Percentiles rank a stretch among this genome's conserved stretches.
Conservation (phyloP, 2,113 vertebrate genomes). For the Clinocottus analis region DNA sequence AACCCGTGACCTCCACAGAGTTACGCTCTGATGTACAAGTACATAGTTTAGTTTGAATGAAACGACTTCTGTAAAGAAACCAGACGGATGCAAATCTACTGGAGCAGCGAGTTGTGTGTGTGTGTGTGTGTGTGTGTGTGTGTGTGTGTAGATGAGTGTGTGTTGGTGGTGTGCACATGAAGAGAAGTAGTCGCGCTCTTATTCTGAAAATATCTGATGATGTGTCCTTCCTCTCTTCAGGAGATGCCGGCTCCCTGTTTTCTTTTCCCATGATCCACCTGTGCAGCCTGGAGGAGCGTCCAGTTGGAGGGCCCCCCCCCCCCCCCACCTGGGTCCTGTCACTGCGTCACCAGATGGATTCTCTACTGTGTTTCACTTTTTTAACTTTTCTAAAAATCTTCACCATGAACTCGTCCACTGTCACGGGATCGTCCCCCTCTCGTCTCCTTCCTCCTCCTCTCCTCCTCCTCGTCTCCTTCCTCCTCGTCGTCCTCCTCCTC, state of each 20-base stretch:
- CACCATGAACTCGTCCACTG: not conserved
- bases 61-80: no score
- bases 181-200: not conserved
- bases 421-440: not conserved
- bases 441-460: not conserved
- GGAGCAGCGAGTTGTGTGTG: no score
- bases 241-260: not conserved
- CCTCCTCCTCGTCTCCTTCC: not conserved
- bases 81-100: no score
- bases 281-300: constrained; percentile 14
- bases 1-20: no score
- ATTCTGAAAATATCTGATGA: not conserved
- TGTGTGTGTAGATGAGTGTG: not conserved
- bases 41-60: no score
- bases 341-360: no score
- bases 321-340: no score
- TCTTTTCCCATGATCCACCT: constrained; percentile 41
- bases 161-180: not conserved
- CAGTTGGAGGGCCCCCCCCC: not conserved
- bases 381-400: no score
- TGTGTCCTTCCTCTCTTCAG: constrained; percentile 5
- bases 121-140: not conserved
- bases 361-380: no score
- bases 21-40: no score
- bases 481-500: not conserved